Evolutionary conservation across 2,113 vertebrate genomes (phyloP).

Genomic region (Gorilla gorilla): DNA sequence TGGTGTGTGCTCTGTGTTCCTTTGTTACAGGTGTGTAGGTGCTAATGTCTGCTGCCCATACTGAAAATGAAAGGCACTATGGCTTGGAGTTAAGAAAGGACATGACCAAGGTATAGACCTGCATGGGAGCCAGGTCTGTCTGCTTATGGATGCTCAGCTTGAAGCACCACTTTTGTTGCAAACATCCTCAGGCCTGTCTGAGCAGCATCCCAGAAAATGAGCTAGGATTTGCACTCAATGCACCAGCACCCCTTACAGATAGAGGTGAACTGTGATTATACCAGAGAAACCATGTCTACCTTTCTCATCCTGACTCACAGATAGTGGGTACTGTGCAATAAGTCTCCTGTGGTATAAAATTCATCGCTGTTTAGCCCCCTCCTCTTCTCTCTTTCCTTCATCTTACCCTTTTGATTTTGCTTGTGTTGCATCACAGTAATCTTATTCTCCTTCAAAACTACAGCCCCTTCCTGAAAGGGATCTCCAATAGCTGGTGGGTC

Average conservation of each 20-base stretch:
- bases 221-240: neutral
- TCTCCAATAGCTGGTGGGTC: neutral
- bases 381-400: neutral
- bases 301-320: neutral
- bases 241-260: neutral
- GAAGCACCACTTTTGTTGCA: neutral
- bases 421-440: neutral
- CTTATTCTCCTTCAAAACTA: constrained; percentile 16
- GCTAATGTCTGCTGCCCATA: neutral
- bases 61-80: neutral
- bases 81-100: neutral
- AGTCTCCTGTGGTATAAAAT: neutral
- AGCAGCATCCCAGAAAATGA: neutral
- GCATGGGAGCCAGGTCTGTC: neutral
- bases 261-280: neutral
- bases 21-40: neutral
- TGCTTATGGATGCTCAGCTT: neutral
- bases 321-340: neutral
- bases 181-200: neutral
- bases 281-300: neutral
- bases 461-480: neutral
- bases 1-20: neutral
- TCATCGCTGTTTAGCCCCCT: neutral
- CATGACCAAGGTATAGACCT: neutral
- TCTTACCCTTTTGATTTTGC: neutral